These are phyloP conservation scores for Scomber colias DNA, from an alignment of 2,113 vertebrate species.

Conservation along the genomic window DNA sequence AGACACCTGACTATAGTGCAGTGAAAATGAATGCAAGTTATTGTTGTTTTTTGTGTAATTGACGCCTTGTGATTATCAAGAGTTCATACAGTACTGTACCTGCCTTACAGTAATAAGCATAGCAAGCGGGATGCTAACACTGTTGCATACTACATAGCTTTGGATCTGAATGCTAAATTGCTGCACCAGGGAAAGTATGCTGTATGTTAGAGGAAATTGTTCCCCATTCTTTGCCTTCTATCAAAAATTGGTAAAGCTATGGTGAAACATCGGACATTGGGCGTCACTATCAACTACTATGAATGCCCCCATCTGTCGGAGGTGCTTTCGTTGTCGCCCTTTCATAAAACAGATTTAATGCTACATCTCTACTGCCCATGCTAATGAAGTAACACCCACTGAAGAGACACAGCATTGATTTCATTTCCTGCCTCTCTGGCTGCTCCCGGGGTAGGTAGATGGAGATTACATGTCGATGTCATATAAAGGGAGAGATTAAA, in stretches of 20 bases:
- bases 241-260: conserved; percentile 47
- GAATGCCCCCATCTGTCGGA: conserved; percentile 51
- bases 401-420: conserved; percentile 77
- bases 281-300: conserved; percentile 43
- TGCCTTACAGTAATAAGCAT: background rate
- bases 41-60: conserved; percentile 20
- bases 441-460: conserved; percentile 70
- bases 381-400: conserved; percentile 80
- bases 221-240: conserved; percentile 6
- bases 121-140: background rate
- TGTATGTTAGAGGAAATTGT: background rate
- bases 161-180: conserved; percentile 14
- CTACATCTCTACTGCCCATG: conserved; percentile 77
- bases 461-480: conserved; percentile 76
- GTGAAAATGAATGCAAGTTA: conserved; percentile 7
- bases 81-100: conserved; percentile 8
- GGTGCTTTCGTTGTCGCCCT: conserved; percentile 50
- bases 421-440: conserved; percentile 80
- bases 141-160: conserved; percentile 5
- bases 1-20: no score
- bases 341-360: conserved; percentile 81
- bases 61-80: background rate
- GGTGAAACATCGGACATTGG: conserved; percentile 23
- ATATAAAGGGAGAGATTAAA: conserved; percentile 81
- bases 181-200: conserved; percentile 10